Conservation (phyloP, 2,113 vertebrate genomes). For the Apodemus sylvaticus region DNA sequence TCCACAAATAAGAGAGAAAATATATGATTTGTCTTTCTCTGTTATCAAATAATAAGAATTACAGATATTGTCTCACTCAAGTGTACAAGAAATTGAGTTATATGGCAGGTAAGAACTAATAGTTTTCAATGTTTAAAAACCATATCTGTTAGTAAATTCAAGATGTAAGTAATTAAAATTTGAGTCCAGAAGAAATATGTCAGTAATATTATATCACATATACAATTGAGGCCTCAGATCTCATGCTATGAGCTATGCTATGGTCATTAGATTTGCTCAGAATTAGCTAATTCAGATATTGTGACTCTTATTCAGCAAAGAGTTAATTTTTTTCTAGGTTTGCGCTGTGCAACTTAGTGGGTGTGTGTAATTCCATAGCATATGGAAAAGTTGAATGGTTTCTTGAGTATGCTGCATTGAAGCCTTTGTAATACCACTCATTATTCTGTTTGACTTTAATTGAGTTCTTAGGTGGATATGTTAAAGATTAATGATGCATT, state of each 20-base stretch:
- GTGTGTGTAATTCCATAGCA: not conserved
- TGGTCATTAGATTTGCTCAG: not conserved
- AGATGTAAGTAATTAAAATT: not conserved
- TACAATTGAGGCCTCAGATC: not conserved
- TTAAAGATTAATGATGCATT: slow-evolving; percentile 74
- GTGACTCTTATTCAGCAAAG: not conserved
- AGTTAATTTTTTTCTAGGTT: not conserved
- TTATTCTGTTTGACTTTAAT: slow-evolving; percentile 76
- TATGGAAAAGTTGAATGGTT: slow-evolving; percentile 52
- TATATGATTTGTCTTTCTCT: not conserved
- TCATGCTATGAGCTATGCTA: not conserved
- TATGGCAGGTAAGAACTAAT: not conserved
- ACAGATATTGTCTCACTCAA: not conserved
- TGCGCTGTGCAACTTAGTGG: not conserved
- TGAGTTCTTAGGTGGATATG: slow-evolving; percentile 63
- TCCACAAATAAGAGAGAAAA: not conserved
- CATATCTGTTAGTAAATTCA: not conserved
- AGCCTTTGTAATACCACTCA: slow-evolving; percentile 33
- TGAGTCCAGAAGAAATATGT: not conserved
- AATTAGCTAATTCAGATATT: slow-evolving; percentile 15
- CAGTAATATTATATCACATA: not conserved
- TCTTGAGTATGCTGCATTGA: slow-evolving; percentile 57
- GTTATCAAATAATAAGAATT: not conserved
- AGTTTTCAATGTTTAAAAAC: not conserved
- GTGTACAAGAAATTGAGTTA: not conserved